These are phyloP conservation scores for Meiosimyza platycephala DNA, from an alignment of 2,888 invertebrate species.

Conservation along the genomic window DNA sequence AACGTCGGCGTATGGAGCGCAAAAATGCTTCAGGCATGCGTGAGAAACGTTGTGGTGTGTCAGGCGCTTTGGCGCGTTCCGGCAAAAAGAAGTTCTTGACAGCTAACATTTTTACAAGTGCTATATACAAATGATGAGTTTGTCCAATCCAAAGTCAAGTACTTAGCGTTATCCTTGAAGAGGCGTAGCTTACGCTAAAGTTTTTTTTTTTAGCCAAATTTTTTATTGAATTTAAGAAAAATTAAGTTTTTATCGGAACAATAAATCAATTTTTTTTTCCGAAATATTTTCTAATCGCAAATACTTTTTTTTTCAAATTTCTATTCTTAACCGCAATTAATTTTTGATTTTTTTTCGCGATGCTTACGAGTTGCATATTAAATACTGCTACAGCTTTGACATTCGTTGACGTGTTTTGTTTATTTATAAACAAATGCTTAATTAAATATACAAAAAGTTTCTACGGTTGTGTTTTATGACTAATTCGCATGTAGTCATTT, in stretches of 20 bases:
- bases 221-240: too few relatives aligned
- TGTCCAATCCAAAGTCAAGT: conserved; percentile 17
- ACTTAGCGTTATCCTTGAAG: background rate
- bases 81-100: conserved; percentile 82
- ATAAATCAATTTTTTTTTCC: too few relatives aligned
- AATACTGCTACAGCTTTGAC: background rate
- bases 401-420: background rate
- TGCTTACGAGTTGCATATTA: background rate
- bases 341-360: background rate
- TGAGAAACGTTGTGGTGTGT: conserved; percentile 71
- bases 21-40: conserved; percentile 81
- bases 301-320: too few relatives aligned
- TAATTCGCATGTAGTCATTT: conserved; percentile 19
- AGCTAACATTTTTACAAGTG: conserved; percentile 70
- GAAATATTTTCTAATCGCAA: too few relatives aligned
- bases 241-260: too few relatives aligned
- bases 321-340: too few relatives aligned
- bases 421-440: background rate
- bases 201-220: too few relatives aligned
- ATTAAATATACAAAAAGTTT: background rate
- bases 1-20: conserved; percentile 78
- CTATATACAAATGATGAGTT: too few relatives aligned
- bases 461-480: conserved; percentile 6
- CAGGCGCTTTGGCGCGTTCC: conserved; percentile 69
- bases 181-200: too few relatives aligned